Percentiles rank a stretch among this genome's conserved stretches.
phyloP scores from a whole-genome alignment of 2,888 invertebrate species.

The Rotaria sp. region DNA sequence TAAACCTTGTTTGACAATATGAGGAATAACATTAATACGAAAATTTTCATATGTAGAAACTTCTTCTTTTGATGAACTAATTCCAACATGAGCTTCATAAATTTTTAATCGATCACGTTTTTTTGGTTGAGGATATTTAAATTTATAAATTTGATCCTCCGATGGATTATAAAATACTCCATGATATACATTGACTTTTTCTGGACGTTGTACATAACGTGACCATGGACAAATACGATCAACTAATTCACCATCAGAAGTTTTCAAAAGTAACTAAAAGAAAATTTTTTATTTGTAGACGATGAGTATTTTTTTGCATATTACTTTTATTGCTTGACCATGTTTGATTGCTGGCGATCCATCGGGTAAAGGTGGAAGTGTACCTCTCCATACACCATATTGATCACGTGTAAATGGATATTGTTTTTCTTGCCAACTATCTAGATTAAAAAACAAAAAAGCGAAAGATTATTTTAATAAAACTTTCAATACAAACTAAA shows the following conservation, averaged over 20 bases:
- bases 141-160: constrained; percentile 66
- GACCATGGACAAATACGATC: constrained; percentile 95
- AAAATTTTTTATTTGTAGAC: constrained; percentile 41
- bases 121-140: constrained; percentile 68
- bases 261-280: constrained; percentile 66
- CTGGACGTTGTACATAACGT: constrained; percentile 74
- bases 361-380: constrained; percentile 72
- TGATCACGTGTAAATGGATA: constrained; percentile 75
- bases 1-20: constrained; percentile 76
- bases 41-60: constrained; percentile 87
- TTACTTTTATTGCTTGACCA: constrained; percentile 75
- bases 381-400: constrained; percentile 89
- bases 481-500: constrained; percentile 69
- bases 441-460: constrained; percentile 58
- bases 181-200: constrained; percentile 71
- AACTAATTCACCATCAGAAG: constrained; percentile 66
- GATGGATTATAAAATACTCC: constrained; percentile 67
- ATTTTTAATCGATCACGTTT: constrained; percentile 76
- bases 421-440: constrained; percentile 78
- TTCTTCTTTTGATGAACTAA: constrained; percentile 78
- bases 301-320: not conserved
- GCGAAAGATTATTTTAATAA: not conserved
- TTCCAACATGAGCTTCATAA: constrained; percentile 96
- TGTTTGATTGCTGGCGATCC: constrained; percentile 77
- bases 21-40: constrained; percentile 75